Evolutionary conservation across 2,797 vertebrate species (phyloP).

Genomic region (Sparus aurata): DNA sequence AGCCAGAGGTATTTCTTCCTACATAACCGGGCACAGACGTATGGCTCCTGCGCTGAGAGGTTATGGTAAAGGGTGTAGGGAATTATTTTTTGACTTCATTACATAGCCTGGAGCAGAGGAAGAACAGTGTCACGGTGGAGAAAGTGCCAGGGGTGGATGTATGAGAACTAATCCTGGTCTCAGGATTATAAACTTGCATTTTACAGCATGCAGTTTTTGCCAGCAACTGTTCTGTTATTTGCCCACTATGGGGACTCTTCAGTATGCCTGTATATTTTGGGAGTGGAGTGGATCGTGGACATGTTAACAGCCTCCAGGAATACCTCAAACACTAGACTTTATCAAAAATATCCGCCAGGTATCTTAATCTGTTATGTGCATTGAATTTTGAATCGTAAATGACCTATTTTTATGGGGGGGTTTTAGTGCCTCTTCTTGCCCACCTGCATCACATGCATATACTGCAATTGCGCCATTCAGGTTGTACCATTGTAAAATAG

Average conservation of each 20-base stretch:
- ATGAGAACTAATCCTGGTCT: constrained; percentile 46
- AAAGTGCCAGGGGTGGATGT: constrained; percentile 33
- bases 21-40: constrained; percentile 25
- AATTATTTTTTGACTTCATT: constrained; percentile 47
- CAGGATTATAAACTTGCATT: constrained; percentile 37
- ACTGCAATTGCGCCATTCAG: constrained; percentile 59
- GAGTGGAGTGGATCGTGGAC: constrained; percentile 14
- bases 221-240: constrained; percentile 19
- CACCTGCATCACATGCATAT: constrained; percentile 48
- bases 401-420: constrained; percentile 12
- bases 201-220: constrained; percentile 9
- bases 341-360: background rate
- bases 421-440: constrained; percentile 26
- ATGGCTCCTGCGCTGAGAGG: constrained; percentile 25
- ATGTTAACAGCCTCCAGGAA: constrained; percentile 4
- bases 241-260: background rate
- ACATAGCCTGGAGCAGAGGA: constrained; percentile 33
- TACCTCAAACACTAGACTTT: background rate
- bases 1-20: constrained; percentile 51
- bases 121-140: constrained; percentile 6
- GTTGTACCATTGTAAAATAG: constrained; percentile 67
- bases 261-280: constrained; percentile 1
- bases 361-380: constrained; percentile 20
- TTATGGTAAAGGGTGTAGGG: constrained; percentile 45
- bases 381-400: constrained; percentile 36